Evolutionary conservation across 2,113 vertebrate genomes (phyloP).

Genomic region (Poicephalus gulielmi): DNA sequence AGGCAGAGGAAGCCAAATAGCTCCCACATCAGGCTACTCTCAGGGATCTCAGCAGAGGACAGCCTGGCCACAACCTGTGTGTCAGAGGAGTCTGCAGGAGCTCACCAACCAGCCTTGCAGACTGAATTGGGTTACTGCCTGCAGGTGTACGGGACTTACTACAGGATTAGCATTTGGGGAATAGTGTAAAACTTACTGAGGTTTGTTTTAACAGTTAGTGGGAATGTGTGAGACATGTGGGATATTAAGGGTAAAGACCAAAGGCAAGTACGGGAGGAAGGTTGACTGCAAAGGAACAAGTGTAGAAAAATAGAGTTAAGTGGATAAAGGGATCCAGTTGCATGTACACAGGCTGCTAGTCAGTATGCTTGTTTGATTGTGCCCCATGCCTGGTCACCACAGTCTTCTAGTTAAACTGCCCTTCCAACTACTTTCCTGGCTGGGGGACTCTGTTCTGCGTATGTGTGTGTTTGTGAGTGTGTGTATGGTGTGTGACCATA

Average conservation of each 20-base stretch:
- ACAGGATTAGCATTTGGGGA: neutral
- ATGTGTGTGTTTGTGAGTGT: accelerated
- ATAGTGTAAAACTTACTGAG: neutral
- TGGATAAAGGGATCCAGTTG: neutral
- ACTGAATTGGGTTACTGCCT: neutral
- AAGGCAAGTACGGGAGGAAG: neutral
- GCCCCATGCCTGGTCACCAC: neutral
- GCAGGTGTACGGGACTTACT: neutral
- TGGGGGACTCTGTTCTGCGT: neutral
- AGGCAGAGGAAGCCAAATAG: neutral
- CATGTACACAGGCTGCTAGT: neutral
- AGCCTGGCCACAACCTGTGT: accelerated
- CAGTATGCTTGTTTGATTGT: neutral
- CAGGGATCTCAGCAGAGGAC: neutral
- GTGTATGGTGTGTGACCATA: neutral
- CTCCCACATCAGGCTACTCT: neutral
- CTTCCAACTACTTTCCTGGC: neutral
- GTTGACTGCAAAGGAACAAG: neutral
- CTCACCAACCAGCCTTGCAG: neutral
- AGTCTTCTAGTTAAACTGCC: neutral
- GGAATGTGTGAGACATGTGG: neutral
- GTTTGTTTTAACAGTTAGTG: neutral
- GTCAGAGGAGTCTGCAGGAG: neutral
- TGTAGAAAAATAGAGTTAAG: neutral
- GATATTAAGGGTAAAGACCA: neutral